Evolutionary conservation across 2,113 vertebrate species (phyloP).

Genomic region (Rhinolophus sinicus): DNA sequence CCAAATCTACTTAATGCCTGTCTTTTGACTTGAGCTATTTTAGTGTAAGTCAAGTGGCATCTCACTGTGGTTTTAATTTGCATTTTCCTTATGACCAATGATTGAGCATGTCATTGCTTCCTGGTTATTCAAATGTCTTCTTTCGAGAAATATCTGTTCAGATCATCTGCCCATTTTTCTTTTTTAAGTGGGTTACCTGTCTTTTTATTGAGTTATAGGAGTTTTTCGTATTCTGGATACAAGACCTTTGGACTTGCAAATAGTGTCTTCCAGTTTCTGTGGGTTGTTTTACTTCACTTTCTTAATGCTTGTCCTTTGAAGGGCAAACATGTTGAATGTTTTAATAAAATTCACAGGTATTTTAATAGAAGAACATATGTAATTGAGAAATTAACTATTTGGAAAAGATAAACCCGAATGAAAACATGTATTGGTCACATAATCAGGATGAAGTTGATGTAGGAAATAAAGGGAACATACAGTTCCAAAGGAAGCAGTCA

Average conservation of each 20-base stretch:
- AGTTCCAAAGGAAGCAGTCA: background rate
- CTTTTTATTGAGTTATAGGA: background rate
- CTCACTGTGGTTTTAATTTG: background rate
- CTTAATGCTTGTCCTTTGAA: background rate
- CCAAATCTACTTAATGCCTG: no score
- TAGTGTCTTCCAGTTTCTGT: background rate
- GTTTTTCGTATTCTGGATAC: background rate
- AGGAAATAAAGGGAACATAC: background rate
- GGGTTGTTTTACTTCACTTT: background rate
- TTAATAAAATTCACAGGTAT: background rate
- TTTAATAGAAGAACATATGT: background rate
- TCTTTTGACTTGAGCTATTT: background rate
- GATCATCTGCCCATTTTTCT: background rate
- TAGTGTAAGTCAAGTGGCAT: background rate
- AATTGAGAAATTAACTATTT: background rate
- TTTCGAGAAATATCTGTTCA: background rate
- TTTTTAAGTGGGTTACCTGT: background rate
- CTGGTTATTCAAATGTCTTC: background rate
- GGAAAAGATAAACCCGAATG: background rate
- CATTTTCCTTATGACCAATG: background rate
- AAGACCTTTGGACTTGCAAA: background rate
- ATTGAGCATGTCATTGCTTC: background rate
- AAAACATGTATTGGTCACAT: background rate
- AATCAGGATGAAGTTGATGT: background rate
- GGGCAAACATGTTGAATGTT: background rate